These are phyloP conservation scores for Eupithecia dodoneata DNA, from an alignment of 2,888 invertebrate species.

Conservation along the genomic window DNA sequence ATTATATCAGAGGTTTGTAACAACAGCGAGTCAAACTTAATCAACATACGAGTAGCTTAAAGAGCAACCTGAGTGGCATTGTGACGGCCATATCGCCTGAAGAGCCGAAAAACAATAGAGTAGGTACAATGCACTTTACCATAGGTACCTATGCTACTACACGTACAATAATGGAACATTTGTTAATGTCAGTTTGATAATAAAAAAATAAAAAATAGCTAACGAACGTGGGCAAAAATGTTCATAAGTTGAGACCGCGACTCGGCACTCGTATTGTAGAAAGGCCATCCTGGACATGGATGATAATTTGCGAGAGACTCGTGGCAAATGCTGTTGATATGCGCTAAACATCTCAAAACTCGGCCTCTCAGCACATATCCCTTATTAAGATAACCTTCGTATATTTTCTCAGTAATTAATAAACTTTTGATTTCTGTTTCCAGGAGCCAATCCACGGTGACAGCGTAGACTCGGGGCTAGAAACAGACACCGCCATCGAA, in stretches of 20 bases:
- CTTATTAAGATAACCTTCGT: too few species aligned
- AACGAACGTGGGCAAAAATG: too few species aligned
- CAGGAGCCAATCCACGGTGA: constrained; percentile 75
- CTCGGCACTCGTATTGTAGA: neutral
- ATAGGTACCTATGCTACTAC: neutral
- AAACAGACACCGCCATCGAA: constrained; percentile 65
- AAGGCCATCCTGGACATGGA: neutral
- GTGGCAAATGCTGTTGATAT: neutral
- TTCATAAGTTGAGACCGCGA: neutral
- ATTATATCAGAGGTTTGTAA: too few species aligned
- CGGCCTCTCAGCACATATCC: neutral
- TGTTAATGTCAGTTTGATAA: too few species aligned
- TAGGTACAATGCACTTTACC: neutral
- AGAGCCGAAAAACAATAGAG: neutral
- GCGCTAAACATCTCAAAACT: neutral
- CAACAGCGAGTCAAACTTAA: neutral
- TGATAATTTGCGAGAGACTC: neutral
- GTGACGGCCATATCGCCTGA: neutral
- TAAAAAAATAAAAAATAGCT: too few species aligned
- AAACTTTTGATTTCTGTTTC: neutral
- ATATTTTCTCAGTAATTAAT: neutral
- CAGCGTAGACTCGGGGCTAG: constrained; percentile 81
- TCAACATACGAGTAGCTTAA: neutral
- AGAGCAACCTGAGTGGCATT: neutral
- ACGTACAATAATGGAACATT: too few species aligned